phyloP scores from a whole-genome alignment of 2,113 vertebrate genomes.

The Speoplatyrhinus poulsoni region DNA sequence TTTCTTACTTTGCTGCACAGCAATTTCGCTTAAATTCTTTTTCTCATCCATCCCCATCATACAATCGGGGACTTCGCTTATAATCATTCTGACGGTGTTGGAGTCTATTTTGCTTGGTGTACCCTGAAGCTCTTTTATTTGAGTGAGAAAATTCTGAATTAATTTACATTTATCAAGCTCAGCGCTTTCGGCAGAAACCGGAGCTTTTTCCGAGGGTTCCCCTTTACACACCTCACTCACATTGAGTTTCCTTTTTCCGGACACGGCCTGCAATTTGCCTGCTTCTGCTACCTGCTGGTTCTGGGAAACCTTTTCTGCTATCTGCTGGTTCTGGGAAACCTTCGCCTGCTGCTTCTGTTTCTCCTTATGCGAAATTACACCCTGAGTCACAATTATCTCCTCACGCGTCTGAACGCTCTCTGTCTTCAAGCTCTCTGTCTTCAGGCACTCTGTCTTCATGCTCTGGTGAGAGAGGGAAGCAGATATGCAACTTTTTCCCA shows the following conservation, averaged over 20 bases:
- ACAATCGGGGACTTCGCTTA: slow-evolving; percentile 81
- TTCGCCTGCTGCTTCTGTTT: slow-evolving; percentile 61
- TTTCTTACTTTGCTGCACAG: slow-evolving; percentile 77
- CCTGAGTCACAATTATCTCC: slow-evolving; percentile 64
- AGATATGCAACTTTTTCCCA: slow-evolving; percentile 54
- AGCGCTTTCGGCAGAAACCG: slow-evolving; percentile 62
- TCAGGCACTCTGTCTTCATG: slow-evolving; percentile 55
- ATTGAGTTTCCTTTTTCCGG: slow-evolving; percentile 33
- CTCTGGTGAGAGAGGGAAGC: slow-evolving; percentile 63
- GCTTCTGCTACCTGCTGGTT: slow-evolving; percentile 40
- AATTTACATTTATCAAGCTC: slow-evolving; percentile 78
- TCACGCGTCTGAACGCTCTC: slow-evolving; percentile 58
- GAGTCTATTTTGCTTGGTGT: slow-evolving; percentile 73
- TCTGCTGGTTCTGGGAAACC: slow-evolving; percentile 32
- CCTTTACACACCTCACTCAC: slow-evolving; percentile 29
- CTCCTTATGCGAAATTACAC: slow-evolving; percentile 61
- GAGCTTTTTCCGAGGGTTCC: slow-evolving; percentile 45
- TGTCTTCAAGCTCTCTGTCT: slow-evolving; percentile 52
- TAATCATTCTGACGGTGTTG: slow-evolving; percentile 74
- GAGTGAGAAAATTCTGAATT: slow-evolving; percentile 76
- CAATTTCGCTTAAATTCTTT: slow-evolving; percentile 63
- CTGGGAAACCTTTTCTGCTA: slow-evolving; percentile 46
- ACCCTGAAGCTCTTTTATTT: slow-evolving; percentile 81
- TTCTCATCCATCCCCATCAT: slow-evolving; percentile 77
- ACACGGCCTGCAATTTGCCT: slow-evolving; percentile 47